Evolutionary conservation across 92 coral and sea anemone genomes (phyloP), one percentile per base, ranked within the genome.

Genomic region (Micromussa lordhowensis): DNA sequence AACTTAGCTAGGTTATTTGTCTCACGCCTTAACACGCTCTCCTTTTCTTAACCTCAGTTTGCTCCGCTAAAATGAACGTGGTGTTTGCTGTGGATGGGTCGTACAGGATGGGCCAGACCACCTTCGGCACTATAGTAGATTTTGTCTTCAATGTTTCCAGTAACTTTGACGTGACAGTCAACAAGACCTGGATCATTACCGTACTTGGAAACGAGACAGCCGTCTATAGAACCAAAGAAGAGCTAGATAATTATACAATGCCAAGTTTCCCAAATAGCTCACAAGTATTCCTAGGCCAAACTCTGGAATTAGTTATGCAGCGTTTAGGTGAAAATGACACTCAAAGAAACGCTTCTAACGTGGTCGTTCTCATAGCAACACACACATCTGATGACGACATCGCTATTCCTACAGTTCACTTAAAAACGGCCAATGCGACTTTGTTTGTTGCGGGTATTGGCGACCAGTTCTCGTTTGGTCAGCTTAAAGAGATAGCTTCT

Each of bases 1-100:
- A 44, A 44, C 51, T 9, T 8, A 44, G 12, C 51, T 8, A 17
- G 19, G 7, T 30, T 75, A 24, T 1, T 59, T 19, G 11, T 34
- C 21, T 16, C 24, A 17, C 11, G 1, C 15, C 24, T 30, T 71
- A 17, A 15, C 40, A 5, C 2, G 10, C 22, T 18, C 3, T 4
- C 26, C 1, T 31, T 79, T 79, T 29, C 18, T 32, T 31, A 55
- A 10, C 22, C 61, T 40, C 38, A 82, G 85, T 49, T 4, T 82
- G 85, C 8, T 82, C 85, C 35, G 38, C 63, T 40, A 48, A 82
- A 30, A 29, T 82, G 36, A 82, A 71, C 44, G 76, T 82, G 75
- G 85, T 28, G 8, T 82, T 82, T 68, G 75, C 35, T 24, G 85
- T 82, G 76, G 85, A 82, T 11, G 85, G 85, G 38, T 82, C 85